These are phyloP conservation scores for Cotesia vestalis DNA, from an alignment of 1,140 invertebrate genomes.

Conservation along the genomic window DNA sequence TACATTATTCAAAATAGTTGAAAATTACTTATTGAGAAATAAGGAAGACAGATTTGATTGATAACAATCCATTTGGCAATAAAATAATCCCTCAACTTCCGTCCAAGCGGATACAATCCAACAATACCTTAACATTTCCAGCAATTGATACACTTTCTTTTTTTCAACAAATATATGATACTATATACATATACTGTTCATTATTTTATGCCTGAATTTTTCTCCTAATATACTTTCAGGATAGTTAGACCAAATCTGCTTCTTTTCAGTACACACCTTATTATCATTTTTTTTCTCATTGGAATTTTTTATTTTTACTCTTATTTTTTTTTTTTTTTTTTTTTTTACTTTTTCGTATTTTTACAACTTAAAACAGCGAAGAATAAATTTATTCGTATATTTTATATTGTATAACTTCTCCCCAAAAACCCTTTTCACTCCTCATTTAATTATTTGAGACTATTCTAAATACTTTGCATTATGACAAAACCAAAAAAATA, in stretches of 20 bases:
- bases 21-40: too few relatives aligned
- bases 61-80: conserved; percentile 33
- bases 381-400: conserved; percentile 21
- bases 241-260: too few relatives aligned
- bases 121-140: conserved; percentile 37
- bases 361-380: neutral
- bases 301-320: neutral
- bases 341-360: too few relatives aligned
- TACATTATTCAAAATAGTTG: too few relatives aligned
- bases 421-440: conserved; percentile 15
- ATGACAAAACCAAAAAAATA: conserved; percentile 19
- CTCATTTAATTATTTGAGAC: neutral
- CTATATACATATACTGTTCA: neutral
- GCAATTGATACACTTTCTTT: conserved; percentile 13
- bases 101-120: conserved; percentile 48
- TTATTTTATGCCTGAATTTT: too few relatives aligned
- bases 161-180: conserved; percentile 11
- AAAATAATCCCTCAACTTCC: conserved; percentile 43
- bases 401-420: conserved; percentile 2
- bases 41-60: too few relatives aligned
- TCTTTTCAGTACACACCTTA: too few relatives aligned
- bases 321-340: neutral
- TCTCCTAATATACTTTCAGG: too few relatives aligned
- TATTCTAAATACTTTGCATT: conserved; percentile 10
- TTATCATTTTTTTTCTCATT: too few relatives aligned